A percentile compares a stretch with the other conserved stretches of the same genome.
phyloP scores from a whole-genome alignment of 92 coral and sea anemone species.

The Porites lobata region DNA sequence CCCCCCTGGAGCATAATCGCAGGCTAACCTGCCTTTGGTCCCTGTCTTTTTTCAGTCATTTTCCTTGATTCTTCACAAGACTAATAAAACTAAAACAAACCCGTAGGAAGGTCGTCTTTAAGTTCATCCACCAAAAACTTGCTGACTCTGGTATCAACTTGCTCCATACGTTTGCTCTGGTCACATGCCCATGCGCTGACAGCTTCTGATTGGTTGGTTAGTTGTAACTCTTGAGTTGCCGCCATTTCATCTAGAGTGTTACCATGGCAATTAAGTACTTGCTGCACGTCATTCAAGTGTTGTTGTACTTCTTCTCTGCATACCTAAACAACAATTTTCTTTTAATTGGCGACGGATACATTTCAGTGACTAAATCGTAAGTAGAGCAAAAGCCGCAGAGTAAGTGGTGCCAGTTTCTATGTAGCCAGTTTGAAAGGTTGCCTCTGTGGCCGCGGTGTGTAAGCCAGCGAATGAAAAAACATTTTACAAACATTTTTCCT shows the following conservation, averaged over 20 bases:
- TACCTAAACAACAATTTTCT: conserved; percentile 23
- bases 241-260: conserved; percentile 42
- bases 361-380: too few relatives aligned
- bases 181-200: conserved; percentile 75
- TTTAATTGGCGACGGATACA: too few relatives aligned
- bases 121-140: conserved; percentile 69
- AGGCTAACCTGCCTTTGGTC: too few relatives aligned
- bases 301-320: conserved; percentile 29
- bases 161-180: conserved; percentile 45
- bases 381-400: too few relatives aligned
- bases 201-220: conserved; percentile 65
- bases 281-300: conserved; percentile 47
- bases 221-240: conserved; percentile 46
- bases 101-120: conserved; percentile 87
- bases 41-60: too few relatives aligned
- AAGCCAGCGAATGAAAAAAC: too few relatives aligned
- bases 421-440: too few relatives aligned
- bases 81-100: conserved; percentile 51
- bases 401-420: too few relatives aligned
- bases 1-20: too few relatives aligned
- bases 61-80: too few relatives aligned
- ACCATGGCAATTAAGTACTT: conserved; percentile 32
- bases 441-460: too few relatives aligned
- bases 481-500: too few relatives aligned
- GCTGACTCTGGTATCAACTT: conserved; percentile 64